A percentile compares a stretch with the other conserved stretches of the same genome.
Conservation (phyloP, 1,140 invertebrate species). For the Ips nitidus region DNA sequence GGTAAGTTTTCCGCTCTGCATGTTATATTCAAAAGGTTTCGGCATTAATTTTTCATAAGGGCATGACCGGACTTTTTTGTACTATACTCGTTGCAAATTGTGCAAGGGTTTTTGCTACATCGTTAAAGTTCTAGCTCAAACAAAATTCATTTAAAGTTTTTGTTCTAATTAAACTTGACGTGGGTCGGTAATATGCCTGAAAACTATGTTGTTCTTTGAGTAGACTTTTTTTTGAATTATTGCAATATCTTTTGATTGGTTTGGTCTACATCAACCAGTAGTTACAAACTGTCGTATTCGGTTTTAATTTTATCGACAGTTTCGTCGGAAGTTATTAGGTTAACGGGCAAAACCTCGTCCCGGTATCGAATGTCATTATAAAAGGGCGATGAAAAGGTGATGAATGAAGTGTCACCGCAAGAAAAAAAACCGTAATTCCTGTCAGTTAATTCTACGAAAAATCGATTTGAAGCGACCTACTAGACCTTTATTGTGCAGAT, state of each 20-base stretch:
- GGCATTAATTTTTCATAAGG: background rate
- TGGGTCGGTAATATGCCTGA: no score
- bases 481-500: no score
- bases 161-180: no score
- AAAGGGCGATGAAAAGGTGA: conserved; percentile 11
- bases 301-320: conserved; percentile 12
- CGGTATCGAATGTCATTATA: conserved; percentile 8
- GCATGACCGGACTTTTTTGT: no score
- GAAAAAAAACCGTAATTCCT: conserved; percentile 6
- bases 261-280: no score
- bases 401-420: conserved; percentile 12
- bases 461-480: background rate
- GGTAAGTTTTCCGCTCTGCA: conserved; percentile 62
- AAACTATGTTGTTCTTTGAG: no score
- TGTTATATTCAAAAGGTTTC: background rate
- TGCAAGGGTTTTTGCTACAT: no score
- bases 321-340: conserved; percentile 11
- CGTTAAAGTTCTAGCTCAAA: no score
- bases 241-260: no score
- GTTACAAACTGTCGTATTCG: background rate
- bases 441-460: conserved; percentile 1
- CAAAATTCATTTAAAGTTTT: no score
- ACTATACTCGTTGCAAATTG: no score
- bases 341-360: conserved; percentile 6
- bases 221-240: no score